Base-by-base conservation (phyloP, 2,113 vertebrate genomes). In the Mormyrus iriodes region DNA sequence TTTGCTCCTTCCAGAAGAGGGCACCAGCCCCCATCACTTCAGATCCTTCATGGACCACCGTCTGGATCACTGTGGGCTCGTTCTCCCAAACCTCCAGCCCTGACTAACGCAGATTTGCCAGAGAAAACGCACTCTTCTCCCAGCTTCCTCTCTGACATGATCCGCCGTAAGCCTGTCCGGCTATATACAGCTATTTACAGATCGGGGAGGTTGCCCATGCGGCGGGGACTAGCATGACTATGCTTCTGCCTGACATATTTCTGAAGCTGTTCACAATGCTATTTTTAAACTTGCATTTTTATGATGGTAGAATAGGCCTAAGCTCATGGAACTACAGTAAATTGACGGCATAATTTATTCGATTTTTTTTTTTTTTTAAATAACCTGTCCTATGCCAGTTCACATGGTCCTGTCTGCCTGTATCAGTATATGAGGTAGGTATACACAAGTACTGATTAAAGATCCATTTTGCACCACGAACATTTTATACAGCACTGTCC, bases 351-450 rank as follows among this genome's bases (percentile, higher is more conserved):
- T 35, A n/a, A 24, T 53, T 79, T 73, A 7, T 76, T 39, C 6
- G 31, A 3, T 39, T 76, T 76, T 31, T 55, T 76, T 73, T 73
- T 53, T 53, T 53, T 42, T 88, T 15, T 88, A 27, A 10, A 44
- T 86, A 48, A 27, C 48, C 90, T 13, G 61, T 84, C 85, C 39
- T 46, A 73, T 88, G 52, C 31, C 85, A 85, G 89, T 15, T 87
- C 79, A 88, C 46, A 51, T 21, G 86, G 83, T 88, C 91, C 49
- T 90, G 17, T 91, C 90, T 88, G 89, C 52, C 89, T 89, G 90
- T 91, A 89, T 55, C 92, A 87, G 91, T 89, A 52, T 92, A 90
- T 95, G 95, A 96, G 95, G 95, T 96, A 96, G 95, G 94, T 93
- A 92, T 88, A 90, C 90, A 92, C 91, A 91, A 91, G 91, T 92